phyloP scores from a whole-genome alignment of 2,113 vertebrate genomes.

The Ranitomeya variabilis region DNA sequence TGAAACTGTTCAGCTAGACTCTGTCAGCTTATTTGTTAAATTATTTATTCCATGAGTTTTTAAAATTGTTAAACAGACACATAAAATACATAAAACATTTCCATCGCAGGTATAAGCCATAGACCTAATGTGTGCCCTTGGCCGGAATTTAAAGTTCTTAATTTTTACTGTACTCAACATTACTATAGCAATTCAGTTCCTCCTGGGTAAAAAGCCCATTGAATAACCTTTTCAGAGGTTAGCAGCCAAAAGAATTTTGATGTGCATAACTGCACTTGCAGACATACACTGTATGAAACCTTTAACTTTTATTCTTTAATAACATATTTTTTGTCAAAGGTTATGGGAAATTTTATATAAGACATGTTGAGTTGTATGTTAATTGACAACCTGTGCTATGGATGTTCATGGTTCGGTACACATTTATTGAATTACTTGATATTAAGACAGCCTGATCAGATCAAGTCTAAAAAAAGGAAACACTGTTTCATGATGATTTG shows the following conservation, averaged over 20 bases:
- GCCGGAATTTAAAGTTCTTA: slow-evolving; percentile 40
- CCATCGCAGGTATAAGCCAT: background rate
- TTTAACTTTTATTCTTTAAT: slow-evolving; percentile 30
- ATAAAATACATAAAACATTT: slow-evolving; percentile 35
- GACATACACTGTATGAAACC: slow-evolving; percentile 13
- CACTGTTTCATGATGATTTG: background rate
- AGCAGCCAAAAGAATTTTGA: slow-evolving; percentile 46
- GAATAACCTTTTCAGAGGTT: slow-evolving; percentile 44
- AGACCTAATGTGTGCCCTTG: background rate
- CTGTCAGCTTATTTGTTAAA: background rate
- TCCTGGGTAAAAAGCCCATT: slow-evolving; percentile 40
- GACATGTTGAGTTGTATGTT: slow-evolving; percentile 36
- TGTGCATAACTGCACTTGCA: slow-evolving; percentile 34
- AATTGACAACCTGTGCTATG: slow-evolving; percentile 43
- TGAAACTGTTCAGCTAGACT: background rate
- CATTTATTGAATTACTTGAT: background rate
- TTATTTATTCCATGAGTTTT: background rate
- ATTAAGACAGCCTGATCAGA: slow-evolving; percentile 24
- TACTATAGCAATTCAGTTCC: slow-evolving; percentile 52
- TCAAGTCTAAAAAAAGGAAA: background rate
- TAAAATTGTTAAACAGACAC: background rate
- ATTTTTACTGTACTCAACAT: slow-evolving; percentile 33
- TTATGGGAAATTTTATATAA: slow-evolving; percentile 30
- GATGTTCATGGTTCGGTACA: slow-evolving; percentile 24
- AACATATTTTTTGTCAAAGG: slow-evolving; percentile 49